Percentiles rank a stretch among this genome's conserved stretches.
Evolutionary conservation across 2,113 vertebrate genomes (phyloP).

Genomic region (Hydrochoerus hydrochaeris): DNA sequence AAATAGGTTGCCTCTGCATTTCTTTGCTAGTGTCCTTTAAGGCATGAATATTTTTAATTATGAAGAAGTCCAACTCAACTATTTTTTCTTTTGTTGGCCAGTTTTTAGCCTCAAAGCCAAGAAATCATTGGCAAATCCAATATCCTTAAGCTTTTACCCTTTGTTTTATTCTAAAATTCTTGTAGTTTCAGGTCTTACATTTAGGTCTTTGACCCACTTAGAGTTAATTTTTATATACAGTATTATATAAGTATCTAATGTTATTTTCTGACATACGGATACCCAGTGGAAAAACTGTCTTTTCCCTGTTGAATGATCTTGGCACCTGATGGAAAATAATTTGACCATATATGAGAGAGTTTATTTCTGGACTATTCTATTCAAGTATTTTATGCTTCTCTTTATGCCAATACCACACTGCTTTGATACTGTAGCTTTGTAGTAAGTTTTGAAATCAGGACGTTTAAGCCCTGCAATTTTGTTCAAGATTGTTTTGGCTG

Average conservation of each 20-base stretch:
- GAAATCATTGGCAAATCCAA: not conserved
- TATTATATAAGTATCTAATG: not conserved
- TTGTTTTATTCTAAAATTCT: not conserved
- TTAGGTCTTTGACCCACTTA: not conserved
- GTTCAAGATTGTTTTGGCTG: not conserved
- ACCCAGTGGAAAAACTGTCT: not conserved
- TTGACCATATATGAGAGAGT: not conserved
- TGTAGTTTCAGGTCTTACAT: not conserved
- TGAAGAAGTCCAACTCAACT: not conserved
- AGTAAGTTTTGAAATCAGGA: constrained; percentile 13
- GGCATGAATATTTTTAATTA: not conserved
- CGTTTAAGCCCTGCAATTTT: not conserved
- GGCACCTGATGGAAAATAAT: not conserved
- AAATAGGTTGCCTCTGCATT: not conserved
- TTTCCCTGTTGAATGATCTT: not conserved
- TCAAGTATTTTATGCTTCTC: not conserved
- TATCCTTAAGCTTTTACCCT: not conserved
- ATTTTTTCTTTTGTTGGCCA: not conserved
- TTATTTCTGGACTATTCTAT: not conserved
- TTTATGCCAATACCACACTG: not conserved
- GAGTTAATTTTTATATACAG: not conserved
- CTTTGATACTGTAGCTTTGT: constrained; percentile 4
- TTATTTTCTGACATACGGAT: constrained; percentile 3
- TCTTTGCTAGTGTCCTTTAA: not conserved
- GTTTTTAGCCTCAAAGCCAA: not conserved